Base-by-base conservation (phyloP, 2,888 invertebrate species). In the Crematogaster levior region DNA sequence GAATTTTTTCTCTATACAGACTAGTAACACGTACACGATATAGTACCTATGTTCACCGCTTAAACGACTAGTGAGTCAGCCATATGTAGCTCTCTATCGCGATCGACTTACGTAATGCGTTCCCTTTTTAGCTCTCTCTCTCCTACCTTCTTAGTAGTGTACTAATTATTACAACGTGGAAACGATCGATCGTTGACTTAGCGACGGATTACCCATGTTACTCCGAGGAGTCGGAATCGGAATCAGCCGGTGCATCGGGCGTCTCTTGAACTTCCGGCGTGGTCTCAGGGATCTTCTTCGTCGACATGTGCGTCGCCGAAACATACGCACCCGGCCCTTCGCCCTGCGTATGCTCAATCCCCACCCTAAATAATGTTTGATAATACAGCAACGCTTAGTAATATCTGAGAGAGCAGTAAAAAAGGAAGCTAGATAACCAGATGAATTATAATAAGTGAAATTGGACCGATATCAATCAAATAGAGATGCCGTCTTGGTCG, bases 331-430 rank as follows among this genome's bases (percentile, higher is more conserved):
- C 96, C 84, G 96, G 96, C 48, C 96, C 96, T 91, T 97, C 96
- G 24, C 97, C 97, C 92, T 97, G 96, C 79, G 97, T 97, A 93
- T 98, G 97, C 94, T 98, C 98, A 94, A 98, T 98, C 92, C 98
- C 98, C 93, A 98, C 98, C 93, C 97, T 97, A 89, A 61, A 24
- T 10, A 75, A 37, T 4, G 58, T 83, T 65, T 10, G 24, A 48
- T 60, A 5, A 74, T 56, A 12, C n/a, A 34, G 18, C 1, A n/a
- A 12, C 18, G 40, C 10, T 3, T 9, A 18, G 15, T 7, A n/a
- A 72, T 5, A 30, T 43, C 7, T 21, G 10, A 51, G 21, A 51
- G 4, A 48, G 15, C n/a, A n/a, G 1, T 10, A n/a, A n/a, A 48
- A 56, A 43, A 18, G 10, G 24, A 5, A 18, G 24, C 15, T n/a